A percentile compares a stretch with the other conserved stretches of the same genome.
phyloP scores from a whole-genome alignment of 2,888 invertebrate species.

The Strigamia transsilvanica region DNA sequence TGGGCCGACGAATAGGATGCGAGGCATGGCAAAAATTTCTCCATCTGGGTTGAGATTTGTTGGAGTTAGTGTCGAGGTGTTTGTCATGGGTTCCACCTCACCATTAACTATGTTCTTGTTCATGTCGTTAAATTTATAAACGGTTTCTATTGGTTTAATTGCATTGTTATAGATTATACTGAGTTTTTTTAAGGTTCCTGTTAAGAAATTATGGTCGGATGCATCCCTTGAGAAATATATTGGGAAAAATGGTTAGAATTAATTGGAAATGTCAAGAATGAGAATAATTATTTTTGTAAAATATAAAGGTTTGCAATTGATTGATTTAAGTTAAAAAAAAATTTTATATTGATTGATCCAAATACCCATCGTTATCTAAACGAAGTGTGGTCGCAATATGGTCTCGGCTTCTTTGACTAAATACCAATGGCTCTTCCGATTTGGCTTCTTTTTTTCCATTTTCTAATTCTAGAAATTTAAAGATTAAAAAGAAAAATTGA shows the following conservation, averaged over 20 bases:
- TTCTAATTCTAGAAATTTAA: not conserved
- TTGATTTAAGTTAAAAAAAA: no score
- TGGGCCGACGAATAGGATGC: constrained; percentile 61
- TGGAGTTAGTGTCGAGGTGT: constrained; percentile 25
- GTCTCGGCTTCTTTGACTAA: constrained; percentile 52
- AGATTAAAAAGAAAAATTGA: not conserved
- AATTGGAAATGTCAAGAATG: no score
- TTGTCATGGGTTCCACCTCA: constrained; percentile 55
- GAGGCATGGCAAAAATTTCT: constrained; percentile 61
- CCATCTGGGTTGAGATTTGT: constrained; percentile 55
- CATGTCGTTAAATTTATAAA: constrained; percentile 59
- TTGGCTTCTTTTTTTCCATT: constrained; percentile 3
- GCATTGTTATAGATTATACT: constrained; percentile 56
- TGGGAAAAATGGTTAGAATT: not conserved
- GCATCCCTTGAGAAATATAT: constrained; percentile 31
- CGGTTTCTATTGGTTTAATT: constrained; percentile 60
- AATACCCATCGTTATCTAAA: constrained; percentile 49
- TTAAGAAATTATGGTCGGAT: constrained; percentile 48
- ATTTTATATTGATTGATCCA: not conserved
- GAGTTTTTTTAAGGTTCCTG: constrained; percentile 56
- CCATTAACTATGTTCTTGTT: constrained; percentile 59
- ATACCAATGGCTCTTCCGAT: not conserved
- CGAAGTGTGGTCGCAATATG: constrained; percentile 49
- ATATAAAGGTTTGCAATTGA: no score
- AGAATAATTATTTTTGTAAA: no score